Base-by-base conservation (phyloP, 2,888 invertebrate species). In the Tortricodes alternella region DNA sequence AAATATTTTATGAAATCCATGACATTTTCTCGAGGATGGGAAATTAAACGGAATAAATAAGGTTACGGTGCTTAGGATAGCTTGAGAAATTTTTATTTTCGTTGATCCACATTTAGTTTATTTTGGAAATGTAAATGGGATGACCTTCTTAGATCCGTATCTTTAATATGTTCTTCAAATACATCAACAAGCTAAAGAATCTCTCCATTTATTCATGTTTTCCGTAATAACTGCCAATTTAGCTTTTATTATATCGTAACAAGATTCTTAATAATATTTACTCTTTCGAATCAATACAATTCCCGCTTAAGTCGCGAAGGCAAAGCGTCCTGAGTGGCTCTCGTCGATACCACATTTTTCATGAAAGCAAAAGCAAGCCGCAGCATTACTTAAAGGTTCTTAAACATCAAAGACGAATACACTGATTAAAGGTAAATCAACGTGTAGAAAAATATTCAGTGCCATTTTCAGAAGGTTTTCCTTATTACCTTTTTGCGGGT, bases 341-440 rank as follows among this genome's bases (percentile, higher is more conserved):
- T 48, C 44, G 27, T 27, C 32, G 57, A 44, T 41, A 46, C 38
- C 61, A 56, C 53, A 56, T 64, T 60, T 63, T 68, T 64, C 62
- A 52, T 59, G 63, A 63, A 56, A 60, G 56, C 50, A 39, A 61
- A 58, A 64, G 60, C 56, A 63, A 66, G 63, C 66, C 69, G 61
- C 64, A 64, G 64, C 65, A 67, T 72, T 71, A 73, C 71, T 68
- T 73, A 74, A 70, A 71, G 66, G 61, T 63, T 63, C 62, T 64
- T 59, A 34, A 60, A 70, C 71, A 72, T 77, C 74, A 76, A 77
- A 77, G 74, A 61, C 62, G 43, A 58, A 59, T 63, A 63, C 66
- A 64, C 63, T 76, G 74, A 71, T 71, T 73, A 73, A 72, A 72
- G 67, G 66, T 70, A 65, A 66, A 65, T 67, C 64, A 68, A 68